phyloP scores from a whole-genome alignment of 2,888 invertebrate species.

The Sminthurinus aureus region DNA sequence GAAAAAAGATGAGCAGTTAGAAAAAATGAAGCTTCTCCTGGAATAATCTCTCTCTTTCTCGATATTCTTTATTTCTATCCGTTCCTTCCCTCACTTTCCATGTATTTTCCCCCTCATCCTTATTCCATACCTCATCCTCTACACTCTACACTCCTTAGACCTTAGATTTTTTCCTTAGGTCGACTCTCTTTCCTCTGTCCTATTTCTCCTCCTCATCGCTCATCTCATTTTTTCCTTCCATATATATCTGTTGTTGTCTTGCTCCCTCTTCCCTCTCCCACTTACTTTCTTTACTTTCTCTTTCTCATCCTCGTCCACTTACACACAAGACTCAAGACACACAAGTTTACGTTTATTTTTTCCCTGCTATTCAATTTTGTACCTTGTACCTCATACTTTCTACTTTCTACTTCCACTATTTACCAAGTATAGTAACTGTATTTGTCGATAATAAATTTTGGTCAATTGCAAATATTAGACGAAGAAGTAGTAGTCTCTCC shows the following conservation, averaged over 20 bases:
- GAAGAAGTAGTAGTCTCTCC: conserved; percentile 2
- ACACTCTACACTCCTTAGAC: no score
- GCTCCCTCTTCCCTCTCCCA: not conserved
- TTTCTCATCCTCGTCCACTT: not conserved
- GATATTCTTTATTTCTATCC: not conserved
- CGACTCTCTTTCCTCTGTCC: no score
- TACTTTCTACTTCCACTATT: not conserved
- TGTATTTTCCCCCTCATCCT: not conserved
- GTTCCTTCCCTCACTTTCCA: not conserved
- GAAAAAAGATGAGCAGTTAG: conserved; percentile 29
- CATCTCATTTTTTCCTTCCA: not conserved
- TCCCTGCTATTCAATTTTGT: no score
- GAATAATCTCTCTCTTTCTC: conserved; percentile 34
- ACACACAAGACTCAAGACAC: no score
- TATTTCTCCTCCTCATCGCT: not conserved
- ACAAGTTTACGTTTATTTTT: no score
- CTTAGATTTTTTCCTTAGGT: no score
- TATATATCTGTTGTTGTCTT: not conserved
- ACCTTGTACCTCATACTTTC: no score
- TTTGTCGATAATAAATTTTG: conserved; percentile 28
- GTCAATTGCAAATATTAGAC: conserved; percentile 29
- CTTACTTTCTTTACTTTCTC: not conserved
- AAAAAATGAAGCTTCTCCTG: conserved; percentile 29
- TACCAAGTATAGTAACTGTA: not conserved
- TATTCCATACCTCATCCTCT: no score